These are phyloP conservation scores for Sceloporus undulatus DNA, from an alignment of 2,113 vertebrate genomes.

Conservation along the genomic window DNA sequence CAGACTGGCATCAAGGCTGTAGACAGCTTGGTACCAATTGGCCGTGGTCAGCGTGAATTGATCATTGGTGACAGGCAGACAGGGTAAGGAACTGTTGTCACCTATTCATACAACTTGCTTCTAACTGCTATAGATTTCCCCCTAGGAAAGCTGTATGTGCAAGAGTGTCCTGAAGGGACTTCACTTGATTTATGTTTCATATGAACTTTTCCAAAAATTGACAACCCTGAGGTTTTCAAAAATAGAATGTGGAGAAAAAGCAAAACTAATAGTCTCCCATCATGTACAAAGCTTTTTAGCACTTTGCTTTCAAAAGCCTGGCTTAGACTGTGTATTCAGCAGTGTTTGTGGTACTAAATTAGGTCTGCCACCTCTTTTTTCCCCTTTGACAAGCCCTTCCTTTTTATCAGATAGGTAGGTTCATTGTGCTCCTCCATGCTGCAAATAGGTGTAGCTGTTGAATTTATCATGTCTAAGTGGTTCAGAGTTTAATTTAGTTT, in stretches of 20 bases:
- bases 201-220: background rate
- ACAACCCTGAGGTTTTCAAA: background rate
- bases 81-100: conserved; percentile 79
- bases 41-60: conserved; percentile 96
- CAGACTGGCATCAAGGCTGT: conserved; percentile 99
- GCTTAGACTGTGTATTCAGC: background rate
- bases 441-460: background rate
- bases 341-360: background rate
- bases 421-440: background rate
- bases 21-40: conserved; percentile 97
- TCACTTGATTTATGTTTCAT: background rate
- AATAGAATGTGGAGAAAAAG: background rate
- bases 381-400: background rate
- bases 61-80: conserved; percentile 99
- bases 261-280: background rate
- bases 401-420: background rate
- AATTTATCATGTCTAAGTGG: no score
- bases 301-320: background rate
- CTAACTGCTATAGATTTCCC: background rate
- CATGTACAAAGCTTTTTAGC: background rate
- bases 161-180: background rate
- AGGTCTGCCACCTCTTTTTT: background rate
- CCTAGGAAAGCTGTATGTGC: no score
- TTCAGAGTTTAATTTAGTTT: no score
- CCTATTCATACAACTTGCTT: background rate